These are phyloP conservation scores for Galagoides demidoff DNA, from an alignment of 2,797 vertebrate species.

Conservation along the genomic window DNA sequence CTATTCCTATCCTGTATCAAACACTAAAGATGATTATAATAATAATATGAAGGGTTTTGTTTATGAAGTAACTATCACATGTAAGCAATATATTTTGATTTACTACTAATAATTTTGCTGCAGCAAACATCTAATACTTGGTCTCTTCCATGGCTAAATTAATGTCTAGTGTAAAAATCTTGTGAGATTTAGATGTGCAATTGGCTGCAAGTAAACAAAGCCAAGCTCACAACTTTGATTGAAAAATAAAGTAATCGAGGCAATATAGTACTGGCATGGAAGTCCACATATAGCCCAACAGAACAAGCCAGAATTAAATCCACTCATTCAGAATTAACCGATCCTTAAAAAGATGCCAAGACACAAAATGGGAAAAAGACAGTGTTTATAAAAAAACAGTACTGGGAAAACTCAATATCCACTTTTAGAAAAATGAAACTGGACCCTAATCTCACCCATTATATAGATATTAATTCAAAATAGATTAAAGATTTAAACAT, in stretches of 20 bases:
- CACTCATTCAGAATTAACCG: background rate
- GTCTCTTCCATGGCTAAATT: background rate
- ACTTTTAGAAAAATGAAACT: background rate
- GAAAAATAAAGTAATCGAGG: background rate
- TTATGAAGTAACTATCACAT: background rate
- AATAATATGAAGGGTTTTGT: background rate
- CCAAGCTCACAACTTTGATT: background rate
- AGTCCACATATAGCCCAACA: background rate
- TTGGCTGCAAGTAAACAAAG: background rate
- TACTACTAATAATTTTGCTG: slow-evolving; percentile 7
- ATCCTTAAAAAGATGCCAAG: background rate
- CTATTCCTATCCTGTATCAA: background rate
- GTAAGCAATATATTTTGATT: background rate
- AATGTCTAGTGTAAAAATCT: slow-evolving; percentile 27
- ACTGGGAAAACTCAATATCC: background rate
- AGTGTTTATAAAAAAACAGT: background rate
- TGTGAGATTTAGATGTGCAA: background rate
- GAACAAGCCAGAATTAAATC: background rate
- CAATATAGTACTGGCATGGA: background rate
- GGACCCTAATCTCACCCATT: background rate
- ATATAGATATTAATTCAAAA: background rate
- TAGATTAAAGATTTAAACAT: background rate
- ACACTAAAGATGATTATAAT: background rate
- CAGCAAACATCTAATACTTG: background rate
- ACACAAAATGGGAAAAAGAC: background rate